Conservation (phyloP, 2,113 vertebrate genomes). For the Gasterosteus aculeatus region DNA sequence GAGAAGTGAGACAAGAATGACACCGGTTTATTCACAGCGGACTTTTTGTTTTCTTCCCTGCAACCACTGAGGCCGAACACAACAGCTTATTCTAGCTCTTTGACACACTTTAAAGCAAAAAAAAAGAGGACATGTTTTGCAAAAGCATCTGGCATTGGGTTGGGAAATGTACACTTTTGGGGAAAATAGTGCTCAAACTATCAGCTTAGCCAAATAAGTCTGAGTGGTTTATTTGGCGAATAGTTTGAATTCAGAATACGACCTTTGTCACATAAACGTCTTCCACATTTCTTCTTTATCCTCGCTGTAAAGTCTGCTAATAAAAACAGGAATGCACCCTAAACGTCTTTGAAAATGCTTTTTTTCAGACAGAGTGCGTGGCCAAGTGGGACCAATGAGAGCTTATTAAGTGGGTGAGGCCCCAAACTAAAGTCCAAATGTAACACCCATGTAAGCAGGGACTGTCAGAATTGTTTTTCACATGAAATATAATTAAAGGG, state of each 20-base stretch:
- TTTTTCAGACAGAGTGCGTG: background rate
- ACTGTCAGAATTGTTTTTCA: constrained; percentile 27
- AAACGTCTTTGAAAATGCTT: constrained; percentile 28
- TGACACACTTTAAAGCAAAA: constrained; percentile 40
- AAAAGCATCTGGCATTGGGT: constrained; percentile 15
- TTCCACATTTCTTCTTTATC: constrained; percentile 27
- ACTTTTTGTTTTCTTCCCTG: constrained; percentile 14
- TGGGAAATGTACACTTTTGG: constrained; percentile 30
- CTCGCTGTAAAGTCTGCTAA: constrained; percentile 4
- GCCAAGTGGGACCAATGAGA: constrained; percentile 12
- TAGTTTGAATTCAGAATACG: constrained; percentile 31
- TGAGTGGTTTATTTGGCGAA: constrained; percentile 28
- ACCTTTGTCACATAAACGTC: constrained; percentile 43
- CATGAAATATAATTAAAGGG: constrained; percentile 27
- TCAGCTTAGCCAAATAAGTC: no score
- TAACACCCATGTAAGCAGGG: constrained; percentile 6
- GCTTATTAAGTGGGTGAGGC: constrained; percentile 11
- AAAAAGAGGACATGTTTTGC: constrained; percentile 28
- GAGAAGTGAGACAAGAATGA: constrained; percentile 60
- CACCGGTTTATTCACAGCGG: constrained; percentile 25
- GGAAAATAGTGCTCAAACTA: background rate
- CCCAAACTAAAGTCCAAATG: constrained; percentile 22
- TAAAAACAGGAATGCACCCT: constrained; percentile 21
- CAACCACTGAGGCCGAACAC: background rate
- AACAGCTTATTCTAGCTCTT: constrained; percentile 26